These are phyloP conservation scores for Erythrolamprus reginae DNA, from an alignment of 2,113 vertebrate genomes.

Conservation along the genomic window DNA sequence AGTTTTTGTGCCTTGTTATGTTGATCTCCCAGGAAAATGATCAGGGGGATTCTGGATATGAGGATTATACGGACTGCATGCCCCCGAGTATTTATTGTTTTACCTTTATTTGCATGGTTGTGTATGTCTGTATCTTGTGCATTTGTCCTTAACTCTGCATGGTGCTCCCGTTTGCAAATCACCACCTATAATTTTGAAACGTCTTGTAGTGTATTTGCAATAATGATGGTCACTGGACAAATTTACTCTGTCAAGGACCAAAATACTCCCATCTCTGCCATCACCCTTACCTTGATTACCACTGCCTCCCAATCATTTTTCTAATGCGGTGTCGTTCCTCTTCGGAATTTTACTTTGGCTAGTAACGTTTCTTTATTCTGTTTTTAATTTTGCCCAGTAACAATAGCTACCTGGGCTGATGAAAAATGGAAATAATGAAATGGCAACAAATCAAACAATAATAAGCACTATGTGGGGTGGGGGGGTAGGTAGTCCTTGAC, in stretches of 20 bases:
- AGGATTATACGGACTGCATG: conserved; percentile 9
- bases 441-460: background rate
- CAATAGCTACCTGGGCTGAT: background rate
- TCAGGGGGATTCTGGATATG: background rate
- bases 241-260: background rate
- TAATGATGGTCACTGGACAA: conserved; percentile 7
- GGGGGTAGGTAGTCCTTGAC: background rate
- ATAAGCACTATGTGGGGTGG: background rate
- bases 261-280: background rate
- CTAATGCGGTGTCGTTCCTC: background rate
- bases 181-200: background rate
- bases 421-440: background rate
- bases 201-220: background rate
- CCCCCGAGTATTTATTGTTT: background rate
- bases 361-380: background rate
- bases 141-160: background rate
- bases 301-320: background rate
- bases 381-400: background rate
- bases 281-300: background rate
- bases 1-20: conserved; percentile 25
- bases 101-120: background rate
- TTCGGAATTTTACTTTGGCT: background rate
- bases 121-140: conserved; percentile 14
- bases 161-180: background rate
- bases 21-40: conserved; percentile 26